Evolutionary conservation across 92 coral and sea anemone genomes (phyloP).

Genomic region (Muricea muricata): DNA sequence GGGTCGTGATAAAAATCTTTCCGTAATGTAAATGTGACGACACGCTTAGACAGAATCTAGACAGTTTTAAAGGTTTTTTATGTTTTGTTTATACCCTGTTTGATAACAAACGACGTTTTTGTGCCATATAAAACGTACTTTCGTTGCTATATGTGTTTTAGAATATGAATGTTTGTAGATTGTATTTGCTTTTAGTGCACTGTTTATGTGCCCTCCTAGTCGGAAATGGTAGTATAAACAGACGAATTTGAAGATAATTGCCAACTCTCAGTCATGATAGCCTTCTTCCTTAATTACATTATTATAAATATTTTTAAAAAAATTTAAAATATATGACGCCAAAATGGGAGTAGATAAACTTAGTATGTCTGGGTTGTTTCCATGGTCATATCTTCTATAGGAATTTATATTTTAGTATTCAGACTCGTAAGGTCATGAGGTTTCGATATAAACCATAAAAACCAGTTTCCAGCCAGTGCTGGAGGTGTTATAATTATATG

Average conservation of each 20-base stretch:
- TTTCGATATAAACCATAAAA: too few species aligned
- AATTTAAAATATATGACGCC: neutral
- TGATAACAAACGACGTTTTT: too few species aligned
- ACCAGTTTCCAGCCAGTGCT: too few species aligned
- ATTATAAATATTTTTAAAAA: neutral
- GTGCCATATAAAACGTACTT: neutral
- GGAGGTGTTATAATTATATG: too few species aligned
- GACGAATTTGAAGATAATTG: neutral
- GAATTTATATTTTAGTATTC: too few species aligned
- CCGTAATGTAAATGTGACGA: neutral
- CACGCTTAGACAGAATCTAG: slow-evolving; percentile 7
- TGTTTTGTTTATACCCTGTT: too few species aligned
- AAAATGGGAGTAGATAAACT: neutral
- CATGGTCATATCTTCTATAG: neutral
- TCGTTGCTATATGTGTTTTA: neutral
- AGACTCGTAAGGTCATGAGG: too few species aligned
- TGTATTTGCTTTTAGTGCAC: neutral
- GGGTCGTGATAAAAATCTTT: neutral
- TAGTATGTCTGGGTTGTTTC: neutral
- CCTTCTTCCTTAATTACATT: neutral
- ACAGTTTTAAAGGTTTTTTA: too few species aligned
- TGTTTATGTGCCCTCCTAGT: slow-evolving; percentile 19
- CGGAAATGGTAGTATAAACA: neutral
- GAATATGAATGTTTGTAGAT: neutral
- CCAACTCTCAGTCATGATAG: neutral